Percentiles rank a stretch among this genome's conserved stretches.
phyloP scores from a whole-genome alignment of 1,140 invertebrate genomes.

The Plutomurus gul region DNA sequence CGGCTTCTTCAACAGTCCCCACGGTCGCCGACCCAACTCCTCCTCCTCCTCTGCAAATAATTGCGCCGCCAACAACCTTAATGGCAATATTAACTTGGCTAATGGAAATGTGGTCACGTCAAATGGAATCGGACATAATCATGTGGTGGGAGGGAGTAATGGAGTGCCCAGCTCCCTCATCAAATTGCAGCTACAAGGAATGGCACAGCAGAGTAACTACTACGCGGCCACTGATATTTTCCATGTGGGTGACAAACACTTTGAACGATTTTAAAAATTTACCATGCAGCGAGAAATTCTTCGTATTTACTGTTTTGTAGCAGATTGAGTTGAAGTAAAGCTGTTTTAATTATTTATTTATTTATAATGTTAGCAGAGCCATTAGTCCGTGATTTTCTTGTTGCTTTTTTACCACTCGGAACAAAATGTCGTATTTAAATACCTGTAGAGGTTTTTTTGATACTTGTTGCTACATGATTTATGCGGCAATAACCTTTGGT shows the following conservation, averaged over 20 bases:
- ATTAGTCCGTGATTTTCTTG: no score
- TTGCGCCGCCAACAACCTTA: neutral
- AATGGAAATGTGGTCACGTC: neutral
- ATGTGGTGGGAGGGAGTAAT: neutral
- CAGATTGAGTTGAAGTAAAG: neutral
- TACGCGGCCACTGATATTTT: conserved; percentile 53
- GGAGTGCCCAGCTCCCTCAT: neutral
- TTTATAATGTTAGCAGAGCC: no score
- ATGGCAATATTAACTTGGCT: neutral
- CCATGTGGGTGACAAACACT: conserved; percentile 50
- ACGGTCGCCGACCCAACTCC: neutral
- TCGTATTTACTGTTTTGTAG: neutral
- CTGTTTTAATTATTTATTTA: no score
- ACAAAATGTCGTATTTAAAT: no score
- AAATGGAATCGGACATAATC: neutral
- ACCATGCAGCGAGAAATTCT: neutral
- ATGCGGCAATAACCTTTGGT: no score
- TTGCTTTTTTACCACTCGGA: no score
- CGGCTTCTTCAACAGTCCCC: conserved; percentile 39
- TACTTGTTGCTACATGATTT: no score
- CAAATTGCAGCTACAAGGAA: neutral
- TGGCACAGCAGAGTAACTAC: conserved; percentile 45
- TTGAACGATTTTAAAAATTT: conserved; percentile 48
- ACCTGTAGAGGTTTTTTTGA: no score
- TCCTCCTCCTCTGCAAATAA: neutral